Conservation (phyloP, 2,113 vertebrate species). For the Pteronura brasiliensis region DNA sequence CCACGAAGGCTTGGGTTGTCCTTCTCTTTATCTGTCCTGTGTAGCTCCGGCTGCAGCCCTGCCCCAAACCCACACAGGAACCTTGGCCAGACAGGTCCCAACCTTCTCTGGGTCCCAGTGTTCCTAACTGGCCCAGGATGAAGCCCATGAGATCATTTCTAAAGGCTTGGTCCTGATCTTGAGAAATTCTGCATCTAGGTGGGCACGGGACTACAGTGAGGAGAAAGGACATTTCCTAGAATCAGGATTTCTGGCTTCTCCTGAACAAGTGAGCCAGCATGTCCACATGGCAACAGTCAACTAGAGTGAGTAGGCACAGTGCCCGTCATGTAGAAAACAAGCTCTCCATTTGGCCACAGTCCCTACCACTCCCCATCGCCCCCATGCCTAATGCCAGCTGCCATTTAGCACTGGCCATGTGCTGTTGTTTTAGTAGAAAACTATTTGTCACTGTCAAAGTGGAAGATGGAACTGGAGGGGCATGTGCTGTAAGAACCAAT, state of each 20-base stretch:
- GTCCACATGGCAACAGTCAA: not conserved
- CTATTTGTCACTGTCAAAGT: not conserved
- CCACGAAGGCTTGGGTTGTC: not conserved
- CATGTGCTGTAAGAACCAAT: not conserved
- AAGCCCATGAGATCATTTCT: not conserved
- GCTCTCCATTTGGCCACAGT: not conserved
- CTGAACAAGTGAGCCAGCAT: not conserved
- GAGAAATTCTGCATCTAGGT: not conserved
- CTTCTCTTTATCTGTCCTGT: not conserved
- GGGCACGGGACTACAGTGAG: not conserved
- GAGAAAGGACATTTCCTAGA: not conserved
- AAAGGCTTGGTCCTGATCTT: not conserved
- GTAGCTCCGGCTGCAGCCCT: not conserved
- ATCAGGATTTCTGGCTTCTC: not conserved
- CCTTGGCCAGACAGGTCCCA: not conserved
- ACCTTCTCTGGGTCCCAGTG: not conserved
- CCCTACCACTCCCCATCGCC: not conserved
- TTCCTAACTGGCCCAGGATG: not conserved
- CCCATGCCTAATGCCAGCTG: not conserved
- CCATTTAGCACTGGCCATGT: not conserved
- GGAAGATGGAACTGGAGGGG: not conserved
- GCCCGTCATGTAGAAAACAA: not conserved
- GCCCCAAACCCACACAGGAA: not conserved
- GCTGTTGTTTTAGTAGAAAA: not conserved
- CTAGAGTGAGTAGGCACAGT: not conserved